phyloP scores from a whole-genome alignment of 1,140 invertebrate species.

The Planococcus citri region DNA sequence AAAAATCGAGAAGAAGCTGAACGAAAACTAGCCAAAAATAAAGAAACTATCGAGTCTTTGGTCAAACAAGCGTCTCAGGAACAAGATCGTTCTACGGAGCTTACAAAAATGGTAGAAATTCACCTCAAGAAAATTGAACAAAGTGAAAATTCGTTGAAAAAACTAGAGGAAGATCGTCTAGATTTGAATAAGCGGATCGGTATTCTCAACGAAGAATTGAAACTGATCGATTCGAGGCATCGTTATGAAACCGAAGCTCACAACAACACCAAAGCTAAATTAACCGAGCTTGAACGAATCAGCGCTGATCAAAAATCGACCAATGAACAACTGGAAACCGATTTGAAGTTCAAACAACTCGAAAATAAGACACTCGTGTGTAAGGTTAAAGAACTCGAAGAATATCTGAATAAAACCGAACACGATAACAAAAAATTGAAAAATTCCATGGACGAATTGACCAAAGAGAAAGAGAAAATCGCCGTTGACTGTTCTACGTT shows the following conservation, averaged over 20 bases:
- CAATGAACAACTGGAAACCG: neutral
- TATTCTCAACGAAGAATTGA: neutral
- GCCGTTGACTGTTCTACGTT: too few species aligned
- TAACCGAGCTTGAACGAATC: neutral
- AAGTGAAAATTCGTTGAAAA: neutral
- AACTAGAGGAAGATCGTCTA: neutral
- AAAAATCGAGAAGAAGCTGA: neutral
- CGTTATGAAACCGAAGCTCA: neutral
- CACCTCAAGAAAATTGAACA: neutral
- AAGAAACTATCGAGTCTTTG: neutral
- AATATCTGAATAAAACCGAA: too few species aligned
- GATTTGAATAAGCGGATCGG: neutral
- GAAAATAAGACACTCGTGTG: neutral
- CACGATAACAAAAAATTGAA: too few species aligned
- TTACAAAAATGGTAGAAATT: neutral
- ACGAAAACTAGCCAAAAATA: neutral
- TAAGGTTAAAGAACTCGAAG: neutral
- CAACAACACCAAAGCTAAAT: neutral
- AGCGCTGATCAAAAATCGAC: neutral
- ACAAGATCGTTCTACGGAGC: neutral
- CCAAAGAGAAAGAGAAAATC: too few species aligned
- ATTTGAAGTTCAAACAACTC: neutral
- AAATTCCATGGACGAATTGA: too few species aligned
- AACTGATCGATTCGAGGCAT: neutral
- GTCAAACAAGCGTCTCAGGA: neutral